Conservation (phyloP, 1,140 invertebrate species). For the Metopolophium dirhodum region DNA sequence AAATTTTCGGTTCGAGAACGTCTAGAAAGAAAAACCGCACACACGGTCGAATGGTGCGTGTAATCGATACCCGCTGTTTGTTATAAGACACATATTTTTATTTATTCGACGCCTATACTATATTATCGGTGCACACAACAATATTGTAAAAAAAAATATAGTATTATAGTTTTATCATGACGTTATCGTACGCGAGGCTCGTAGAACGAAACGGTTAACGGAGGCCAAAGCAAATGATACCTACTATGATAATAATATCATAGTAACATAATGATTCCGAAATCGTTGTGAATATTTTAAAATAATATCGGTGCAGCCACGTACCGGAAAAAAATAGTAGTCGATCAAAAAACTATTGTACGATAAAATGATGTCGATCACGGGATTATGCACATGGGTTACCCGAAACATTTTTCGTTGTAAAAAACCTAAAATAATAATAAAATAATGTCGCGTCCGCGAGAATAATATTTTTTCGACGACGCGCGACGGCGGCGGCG, state of each 20-base stretch:
- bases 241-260: no score
- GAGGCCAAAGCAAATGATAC: not conserved
- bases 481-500: no score
- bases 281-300: slow-evolving; percentile 1
- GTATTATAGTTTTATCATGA: not conserved
- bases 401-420: not conserved
- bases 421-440: not conserved
- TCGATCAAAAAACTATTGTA: not conserved
- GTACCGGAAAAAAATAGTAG: not conserved
- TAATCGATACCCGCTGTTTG: not conserved
- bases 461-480: not conserved
- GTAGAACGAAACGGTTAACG: not conserved
- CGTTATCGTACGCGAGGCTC: not conserved
- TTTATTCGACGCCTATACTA: not conserved
- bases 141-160: not conserved
- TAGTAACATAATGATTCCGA: not conserved
- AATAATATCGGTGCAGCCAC: not conserved
- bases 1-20: not conserved
- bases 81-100: not conserved
- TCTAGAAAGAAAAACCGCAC: not conserved
- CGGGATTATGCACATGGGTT: no score
- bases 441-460: not conserved
- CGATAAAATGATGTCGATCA: not conserved
- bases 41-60: not conserved
- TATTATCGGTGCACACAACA: not conserved